Evolutionary conservation across 2,797 vertebrate species (phyloP).

Genomic region (Melanotaenia parkinsoni): DNA sequence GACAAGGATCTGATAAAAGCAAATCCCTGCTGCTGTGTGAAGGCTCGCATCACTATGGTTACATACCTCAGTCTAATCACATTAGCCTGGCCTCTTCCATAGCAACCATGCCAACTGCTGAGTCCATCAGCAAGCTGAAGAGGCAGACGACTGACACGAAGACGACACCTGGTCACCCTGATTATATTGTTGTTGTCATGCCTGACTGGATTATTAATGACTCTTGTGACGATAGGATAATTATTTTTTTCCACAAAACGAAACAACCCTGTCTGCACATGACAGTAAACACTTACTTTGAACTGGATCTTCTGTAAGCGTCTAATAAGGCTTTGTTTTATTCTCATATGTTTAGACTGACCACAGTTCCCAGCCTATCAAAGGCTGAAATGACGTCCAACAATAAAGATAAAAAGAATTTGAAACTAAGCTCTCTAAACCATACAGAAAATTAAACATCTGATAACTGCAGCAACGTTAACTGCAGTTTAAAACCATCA

Average conservation of each 20-base stretch:
- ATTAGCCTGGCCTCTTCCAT: slow-evolving; percentile 72
- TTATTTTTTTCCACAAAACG: slow-evolving; percentile 2
- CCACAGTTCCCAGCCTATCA: too few relatives aligned
- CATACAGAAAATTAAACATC: too few relatives aligned
- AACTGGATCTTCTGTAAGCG: background rate
- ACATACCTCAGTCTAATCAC: slow-evolving; percentile 69
- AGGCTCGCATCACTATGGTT: slow-evolving; percentile 77
- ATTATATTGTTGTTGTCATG: slow-evolving; percentile 45
- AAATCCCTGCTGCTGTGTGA: slow-evolving; percentile 52
- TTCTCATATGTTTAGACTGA: too few relatives aligned
- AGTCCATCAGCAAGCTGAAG: slow-evolving; percentile 60
- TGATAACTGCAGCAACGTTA: too few relatives aligned
- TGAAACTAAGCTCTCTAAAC: too few relatives aligned
- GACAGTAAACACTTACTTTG: background rate
- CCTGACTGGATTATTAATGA: slow-evolving; percentile 48
- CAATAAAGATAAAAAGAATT: too few relatives aligned
- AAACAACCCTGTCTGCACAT: background rate
- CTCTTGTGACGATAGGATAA: background rate
- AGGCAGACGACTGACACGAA: slow-evolving; percentile 39
- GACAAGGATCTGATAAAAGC: slow-evolving; percentile 39
- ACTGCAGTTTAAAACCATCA: background rate
- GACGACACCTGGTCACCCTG: slow-evolving; percentile 60
- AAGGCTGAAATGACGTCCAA: too few relatives aligned
- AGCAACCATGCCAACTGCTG: slow-evolving; percentile 74
- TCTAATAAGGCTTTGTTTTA: too few relatives aligned